Evolutionary conservation across 2,113 vertebrate genomes (phyloP).

Genomic region (Leiothrix lutea): DNA sequence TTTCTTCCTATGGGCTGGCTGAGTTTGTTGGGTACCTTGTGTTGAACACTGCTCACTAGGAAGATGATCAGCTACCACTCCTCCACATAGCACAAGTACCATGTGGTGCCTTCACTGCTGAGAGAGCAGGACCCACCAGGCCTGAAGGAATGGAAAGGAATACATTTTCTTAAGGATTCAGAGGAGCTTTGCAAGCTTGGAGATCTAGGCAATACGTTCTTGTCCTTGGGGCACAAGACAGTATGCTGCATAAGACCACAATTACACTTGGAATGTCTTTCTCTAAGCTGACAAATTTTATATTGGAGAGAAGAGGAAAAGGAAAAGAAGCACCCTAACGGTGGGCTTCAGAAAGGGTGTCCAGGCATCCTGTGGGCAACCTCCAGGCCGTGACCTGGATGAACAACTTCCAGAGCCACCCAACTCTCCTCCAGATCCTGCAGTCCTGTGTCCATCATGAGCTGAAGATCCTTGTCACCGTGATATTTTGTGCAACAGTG

Average conservation of each 20-base stretch:
- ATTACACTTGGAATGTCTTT: background rate
- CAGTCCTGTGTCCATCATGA: background rate
- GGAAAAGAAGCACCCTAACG: background rate
- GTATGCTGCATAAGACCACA: background rate
- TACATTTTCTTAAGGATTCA: background rate
- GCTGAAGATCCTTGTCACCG: rapidly evolving
- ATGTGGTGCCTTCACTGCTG: background rate
- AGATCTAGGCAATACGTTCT: background rate
- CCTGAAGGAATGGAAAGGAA: background rate
- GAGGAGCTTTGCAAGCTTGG: background rate
- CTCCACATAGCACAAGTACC: background rate
- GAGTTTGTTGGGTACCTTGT: background rate
- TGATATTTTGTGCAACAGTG: background rate
- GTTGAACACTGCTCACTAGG: background rate
- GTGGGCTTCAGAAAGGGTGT: background rate
- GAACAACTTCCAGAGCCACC: background rate
- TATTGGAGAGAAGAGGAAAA: background rate
- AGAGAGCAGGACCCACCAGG: background rate
- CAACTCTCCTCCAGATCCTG: no score
- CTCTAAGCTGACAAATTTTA: background rate
- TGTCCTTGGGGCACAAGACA: background rate
- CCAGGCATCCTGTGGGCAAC: background rate
- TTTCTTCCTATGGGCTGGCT: background rate
- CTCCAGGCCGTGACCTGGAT: background rate
- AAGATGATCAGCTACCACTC: background rate